Evolutionary conservation across 1,140 invertebrate species (phyloP).

Genomic region (Caenorhabditis inopinata): DNA sequence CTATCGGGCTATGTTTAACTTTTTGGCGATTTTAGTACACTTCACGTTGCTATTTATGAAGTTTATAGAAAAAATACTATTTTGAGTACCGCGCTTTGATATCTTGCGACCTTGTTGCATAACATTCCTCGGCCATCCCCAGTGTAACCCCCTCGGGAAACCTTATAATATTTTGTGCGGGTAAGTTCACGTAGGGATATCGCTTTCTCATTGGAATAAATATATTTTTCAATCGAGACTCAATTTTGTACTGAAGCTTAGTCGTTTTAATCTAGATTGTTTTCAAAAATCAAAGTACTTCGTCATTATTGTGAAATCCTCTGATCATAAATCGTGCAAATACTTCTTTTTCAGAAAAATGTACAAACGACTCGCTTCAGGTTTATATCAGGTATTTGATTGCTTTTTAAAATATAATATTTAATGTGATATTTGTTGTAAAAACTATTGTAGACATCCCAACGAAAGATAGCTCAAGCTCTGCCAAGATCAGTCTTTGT

Average conservation of each 20-base stretch:
- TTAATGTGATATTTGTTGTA: not conserved
- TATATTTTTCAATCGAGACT: too few relatives aligned
- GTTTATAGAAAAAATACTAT: too few relatives aligned
- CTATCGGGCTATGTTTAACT: too few relatives aligned
- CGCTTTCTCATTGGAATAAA: too few relatives aligned
- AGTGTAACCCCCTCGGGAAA: not conserved
- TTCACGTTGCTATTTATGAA: too few relatives aligned
- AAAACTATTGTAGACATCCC: not conserved
- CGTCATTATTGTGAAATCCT: not conserved
- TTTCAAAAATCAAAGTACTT: too few relatives aligned
- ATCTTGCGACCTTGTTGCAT: not conserved
- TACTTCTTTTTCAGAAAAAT: not conserved
- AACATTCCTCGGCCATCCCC: not conserved
- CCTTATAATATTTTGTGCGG: not conserved
- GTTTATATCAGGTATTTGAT: not conserved
- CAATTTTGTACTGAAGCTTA: too few relatives aligned
- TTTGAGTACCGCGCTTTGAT: not conserved
- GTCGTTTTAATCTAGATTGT: too few relatives aligned
- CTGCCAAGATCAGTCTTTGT: not conserved
- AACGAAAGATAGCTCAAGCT: not conserved
- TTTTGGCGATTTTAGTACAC: too few relatives aligned
- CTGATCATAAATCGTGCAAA: not conserved
- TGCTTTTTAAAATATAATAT: not conserved
- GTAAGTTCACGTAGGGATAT: too few relatives aligned
- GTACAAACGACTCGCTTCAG: not conserved